A percentile compares a stretch with the other conserved stretches of the same genome.
These are phyloP conservation scores for Lepidocyrtoides sp. DNA, from an alignment of 2,888 invertebrate species.

Conservation along the genomic window DNA sequence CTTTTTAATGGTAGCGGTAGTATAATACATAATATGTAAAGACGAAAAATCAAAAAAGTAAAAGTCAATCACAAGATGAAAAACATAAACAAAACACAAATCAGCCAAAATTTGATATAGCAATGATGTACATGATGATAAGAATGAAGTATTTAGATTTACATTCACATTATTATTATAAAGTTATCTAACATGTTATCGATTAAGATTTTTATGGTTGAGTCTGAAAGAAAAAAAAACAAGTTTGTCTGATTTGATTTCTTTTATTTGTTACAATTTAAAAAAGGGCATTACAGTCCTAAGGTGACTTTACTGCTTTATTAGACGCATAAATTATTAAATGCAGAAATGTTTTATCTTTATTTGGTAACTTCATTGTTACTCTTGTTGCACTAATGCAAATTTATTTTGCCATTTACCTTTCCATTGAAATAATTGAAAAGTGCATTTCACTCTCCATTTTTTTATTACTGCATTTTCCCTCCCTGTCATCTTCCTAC, in stretches of 20 bases:
- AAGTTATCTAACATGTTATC: constrained; percentile 51
- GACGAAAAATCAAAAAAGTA: too few species aligned
- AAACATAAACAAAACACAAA: neutral
- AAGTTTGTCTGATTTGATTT: constrained; percentile 31
- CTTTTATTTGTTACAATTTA: constrained; percentile 22
- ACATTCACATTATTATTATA: too few species aligned
- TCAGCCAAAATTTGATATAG: neutral
- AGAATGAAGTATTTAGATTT: too few species aligned
- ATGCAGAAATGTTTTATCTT: constrained; percentile 15
- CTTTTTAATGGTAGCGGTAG: neutral
- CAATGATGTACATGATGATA: too few species aligned
- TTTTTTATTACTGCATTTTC: constrained; percentile 33
- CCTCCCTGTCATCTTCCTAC: constrained; percentile 42
- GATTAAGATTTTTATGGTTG: constrained; percentile 10
- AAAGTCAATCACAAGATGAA: constrained; percentile 4
- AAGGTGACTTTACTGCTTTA: constrained; percentile 7
- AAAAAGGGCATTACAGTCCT: neutral
- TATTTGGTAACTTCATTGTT: constrained; percentile 26
- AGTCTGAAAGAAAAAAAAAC: constrained; percentile 3
- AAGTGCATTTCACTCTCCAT: constrained; percentile 43
- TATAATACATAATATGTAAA: too few species aligned
- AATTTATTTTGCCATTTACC: neutral
- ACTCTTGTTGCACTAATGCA: neutral
- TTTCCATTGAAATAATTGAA: neutral
- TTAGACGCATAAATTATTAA: constrained; percentile 14